Percentiles rank a stretch among this genome's conserved stretches.
phyloP scores from a whole-genome alignment of 2,888 invertebrate species.

The Meandrusa payeni region DNA sequence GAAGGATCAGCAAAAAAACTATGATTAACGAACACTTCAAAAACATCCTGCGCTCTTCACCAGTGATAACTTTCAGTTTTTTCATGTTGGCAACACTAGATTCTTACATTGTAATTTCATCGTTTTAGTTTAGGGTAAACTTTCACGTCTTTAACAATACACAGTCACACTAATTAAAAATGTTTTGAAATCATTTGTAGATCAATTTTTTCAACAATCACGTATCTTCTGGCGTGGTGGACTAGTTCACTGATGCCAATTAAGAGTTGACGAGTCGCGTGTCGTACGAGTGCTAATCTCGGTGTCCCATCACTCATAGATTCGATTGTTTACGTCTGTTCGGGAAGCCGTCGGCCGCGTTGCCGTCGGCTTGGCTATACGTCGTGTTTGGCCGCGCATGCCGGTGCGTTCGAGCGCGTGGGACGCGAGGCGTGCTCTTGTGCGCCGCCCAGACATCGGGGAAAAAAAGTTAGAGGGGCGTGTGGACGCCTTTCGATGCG shows the following conservation, averaged over 20 bases:
- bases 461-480: conserved; percentile 75
- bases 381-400: conserved; percentile 42
- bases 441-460: conserved; percentile 71
- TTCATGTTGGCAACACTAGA: conserved; percentile 76
- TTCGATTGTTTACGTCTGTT: conserved; percentile 20
- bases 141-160: not conserved
- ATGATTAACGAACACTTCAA: conserved; percentile 54
- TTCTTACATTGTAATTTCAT: conserved; percentile 64
- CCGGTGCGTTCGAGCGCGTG: conserved; percentile 66
- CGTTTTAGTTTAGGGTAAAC: conserved; percentile 58
- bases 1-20: conserved; percentile 61
- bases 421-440: conserved; percentile 68
- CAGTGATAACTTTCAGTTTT: conserved; percentile 43
- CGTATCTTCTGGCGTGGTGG: too few species aligned
- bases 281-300: conserved; percentile 4
- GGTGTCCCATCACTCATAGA: conserved; percentile 11
- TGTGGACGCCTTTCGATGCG: conserved; percentile 45
- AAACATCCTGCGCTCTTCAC: conserved; percentile 64
- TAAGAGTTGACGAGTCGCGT: not conserved
- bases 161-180: too few species aligned
- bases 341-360: conserved; percentile 31
- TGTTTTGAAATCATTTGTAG: too few species aligned
- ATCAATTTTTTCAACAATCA: too few species aligned
- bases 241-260: not conserved
- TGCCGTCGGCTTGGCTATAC: conserved; percentile 44